Evolutionary conservation across 64 coral and sea anemone species (phyloP).

Genomic region (Dendrophyllia cribrosa): DNA sequence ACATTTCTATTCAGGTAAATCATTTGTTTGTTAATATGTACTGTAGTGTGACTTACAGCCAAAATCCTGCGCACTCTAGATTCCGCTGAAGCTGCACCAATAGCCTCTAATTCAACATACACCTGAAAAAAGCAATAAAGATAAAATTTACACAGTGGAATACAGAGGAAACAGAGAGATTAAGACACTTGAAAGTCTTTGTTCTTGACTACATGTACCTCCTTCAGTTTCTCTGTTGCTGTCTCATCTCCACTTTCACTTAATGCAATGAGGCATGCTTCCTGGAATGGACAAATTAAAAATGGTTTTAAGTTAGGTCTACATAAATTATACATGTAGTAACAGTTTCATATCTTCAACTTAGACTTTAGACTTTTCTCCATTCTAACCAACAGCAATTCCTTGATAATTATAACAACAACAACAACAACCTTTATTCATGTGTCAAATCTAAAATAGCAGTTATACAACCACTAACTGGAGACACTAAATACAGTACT

Average conservation of each 20-base stretch:
- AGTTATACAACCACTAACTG: too few species aligned
- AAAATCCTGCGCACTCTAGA: slow-evolving; percentile 93
- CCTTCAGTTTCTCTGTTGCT: slow-evolving; percentile 89
- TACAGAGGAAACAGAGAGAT: not conserved
- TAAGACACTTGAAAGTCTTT: not conserved
- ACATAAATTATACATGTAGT: too few species aligned
- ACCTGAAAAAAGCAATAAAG: slow-evolving; percentile 52
- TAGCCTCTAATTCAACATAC: slow-evolving; percentile 94
- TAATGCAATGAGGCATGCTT: slow-evolving; percentile 72
- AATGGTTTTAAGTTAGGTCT: not conserved
- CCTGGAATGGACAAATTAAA: slow-evolving; percentile 45
- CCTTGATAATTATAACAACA: too few species aligned
- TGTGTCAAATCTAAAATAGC: too few species aligned
- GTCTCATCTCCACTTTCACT: slow-evolving; percentile 93
- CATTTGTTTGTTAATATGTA: too few species aligned
- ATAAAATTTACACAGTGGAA: not conserved
- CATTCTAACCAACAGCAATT: too few species aligned
- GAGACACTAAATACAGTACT: too few species aligned
- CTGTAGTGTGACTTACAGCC: slow-evolving; percentile 79
- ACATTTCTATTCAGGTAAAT: too few species aligned
- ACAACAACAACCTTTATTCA: too few species aligned
- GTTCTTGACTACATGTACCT: slow-evolving; percentile 48
- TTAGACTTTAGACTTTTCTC: too few species aligned
- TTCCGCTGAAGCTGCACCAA: slow-evolving; percentile 98
- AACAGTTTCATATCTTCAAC: too few species aligned